Percentiles rank a stretch among this genome's conserved stretches.
Conservation (phyloP, 30 jellyfish, hydroid and myxozoan species). For the Hydractinia echinata region DNA sequence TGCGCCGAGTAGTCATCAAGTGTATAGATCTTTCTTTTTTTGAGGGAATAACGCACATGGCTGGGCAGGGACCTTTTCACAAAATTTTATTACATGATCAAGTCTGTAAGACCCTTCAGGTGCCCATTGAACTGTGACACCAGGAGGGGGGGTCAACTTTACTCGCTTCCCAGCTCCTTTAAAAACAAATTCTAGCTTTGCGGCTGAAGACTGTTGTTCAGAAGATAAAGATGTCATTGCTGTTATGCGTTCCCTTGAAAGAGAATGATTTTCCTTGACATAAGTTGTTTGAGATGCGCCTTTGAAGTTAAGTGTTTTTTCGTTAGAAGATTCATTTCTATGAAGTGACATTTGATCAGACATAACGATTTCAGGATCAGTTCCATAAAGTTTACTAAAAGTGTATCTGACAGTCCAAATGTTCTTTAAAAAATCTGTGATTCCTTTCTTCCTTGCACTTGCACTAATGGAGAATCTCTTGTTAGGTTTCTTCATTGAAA, state of each 20-base stretch:
- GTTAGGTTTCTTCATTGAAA: too few relatives aligned
- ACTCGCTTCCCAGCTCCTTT: too few relatives aligned
- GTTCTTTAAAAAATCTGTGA: slow-evolving; percentile 15
- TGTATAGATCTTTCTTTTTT: slow-evolving; percentile 7
- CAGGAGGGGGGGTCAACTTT: too few relatives aligned
- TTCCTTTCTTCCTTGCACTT: slow-evolving; percentile 27
- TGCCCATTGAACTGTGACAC: not conserved
- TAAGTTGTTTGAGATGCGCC: not conserved
- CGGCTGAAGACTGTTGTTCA: too few relatives aligned
- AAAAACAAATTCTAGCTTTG: slow-evolving; percentile 1
- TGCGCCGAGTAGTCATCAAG: not conserved
- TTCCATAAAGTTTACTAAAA: slow-evolving; percentile 15
- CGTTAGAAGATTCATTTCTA: slow-evolving; percentile 17
- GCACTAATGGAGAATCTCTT: slow-evolving; percentile 21
- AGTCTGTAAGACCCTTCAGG: not conserved
- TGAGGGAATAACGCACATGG: slow-evolving; percentile 10
- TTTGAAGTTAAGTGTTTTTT: not conserved
- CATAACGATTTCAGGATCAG: slow-evolving; percentile 17
- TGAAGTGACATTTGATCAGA: slow-evolving; percentile 27
- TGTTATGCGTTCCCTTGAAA: slow-evolving; percentile 11
- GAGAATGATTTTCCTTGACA: not conserved
- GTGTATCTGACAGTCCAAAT: slow-evolving; percentile 28
- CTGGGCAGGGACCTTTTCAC: slow-evolving; percentile 9
- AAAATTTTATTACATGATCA: slow-evolving; percentile 3
- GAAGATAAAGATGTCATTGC: slow-evolving; percentile 8